Evolutionary conservation across 2,888 invertebrate genomes (phyloP).

Genomic region (Stictocephala bisonia): DNA sequence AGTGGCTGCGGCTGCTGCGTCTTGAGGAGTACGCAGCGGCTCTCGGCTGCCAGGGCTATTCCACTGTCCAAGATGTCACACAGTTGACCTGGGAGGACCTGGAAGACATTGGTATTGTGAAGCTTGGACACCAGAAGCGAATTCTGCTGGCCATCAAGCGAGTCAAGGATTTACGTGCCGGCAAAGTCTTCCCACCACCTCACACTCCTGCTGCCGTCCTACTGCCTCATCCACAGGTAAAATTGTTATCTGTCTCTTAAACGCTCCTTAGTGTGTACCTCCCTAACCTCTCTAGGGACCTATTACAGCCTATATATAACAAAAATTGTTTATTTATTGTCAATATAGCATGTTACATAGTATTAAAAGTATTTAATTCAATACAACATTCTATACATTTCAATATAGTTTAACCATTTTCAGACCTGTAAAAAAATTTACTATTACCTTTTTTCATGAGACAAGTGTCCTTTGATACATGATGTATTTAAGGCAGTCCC

Average conservation of each 20-base stretch:
- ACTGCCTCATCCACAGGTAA: constrained; percentile 64
- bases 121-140: constrained; percentile 98
- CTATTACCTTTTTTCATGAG: too few relatives aligned
- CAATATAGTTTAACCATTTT: too few relatives aligned
- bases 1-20: constrained; percentile 92
- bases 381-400: too few relatives aligned
- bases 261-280: too few relatives aligned
- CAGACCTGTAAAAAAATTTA: too few relatives aligned
- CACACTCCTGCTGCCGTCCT: constrained; percentile 54
- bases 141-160: constrained; percentile 96
- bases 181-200: constrained; percentile 70
- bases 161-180: constrained; percentile 92
- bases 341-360: too few relatives aligned
- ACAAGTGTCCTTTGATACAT: too few relatives aligned
- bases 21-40: constrained; percentile 93
- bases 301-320: too few relatives aligned
- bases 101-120: constrained; percentile 95
- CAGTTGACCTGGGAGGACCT: constrained; percentile 99
- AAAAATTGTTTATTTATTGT: too few relatives aligned
- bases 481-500: too few relatives aligned
- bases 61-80: constrained; percentile 92
- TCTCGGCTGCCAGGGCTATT: constrained; percentile 92
- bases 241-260: constrained; percentile 29
- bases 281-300: too few relatives aligned
- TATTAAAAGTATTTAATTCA: too few relatives aligned